Base-by-base conservation (phyloP, 2,797 vertebrate species). In the Craterocephalus amniculus region DNA sequence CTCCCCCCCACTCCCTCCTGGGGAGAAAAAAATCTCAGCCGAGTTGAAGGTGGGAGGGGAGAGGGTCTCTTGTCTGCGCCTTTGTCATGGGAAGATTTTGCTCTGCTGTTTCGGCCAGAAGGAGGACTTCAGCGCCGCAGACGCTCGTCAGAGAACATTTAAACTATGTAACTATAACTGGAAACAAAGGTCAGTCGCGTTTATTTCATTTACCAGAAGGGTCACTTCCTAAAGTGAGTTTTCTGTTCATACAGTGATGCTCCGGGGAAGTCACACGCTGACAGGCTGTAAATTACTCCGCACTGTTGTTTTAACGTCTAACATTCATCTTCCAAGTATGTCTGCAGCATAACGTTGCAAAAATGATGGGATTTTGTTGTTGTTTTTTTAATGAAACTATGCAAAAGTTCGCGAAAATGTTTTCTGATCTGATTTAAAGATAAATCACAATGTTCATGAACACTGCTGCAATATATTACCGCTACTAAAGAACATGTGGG, bases 81-180 rank as follows among this genome's bases (percentile, higher is more conserved):
- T 93, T 94, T 94, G 91, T 94, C 91, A 92, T 91, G 87, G 70
- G 79, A 88, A 88, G 90, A 85, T 73, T 84, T 82, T 63, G 26
- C 78, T 87, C 70, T 62, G 57, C 75, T 71, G 62, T 36, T 74
- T 69, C 54, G 69, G n/a, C 54, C 52, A 36, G 56, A 62, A 31
- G 60, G 63, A 74, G 67, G 62, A 67, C 58, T 55, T 63, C 52
- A 54, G 57, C 76, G 67, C 56, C 80, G 68, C 63, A 69, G 35
- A 58, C 36, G 26, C 22, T 31, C 51, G 7, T 3, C 13, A 18
- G 27, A 51, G 40, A 59, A 52, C 29, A 51, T 58, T 27, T 5
- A 27, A 77, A 74, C 74, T 65, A 80, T 87, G 83, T 85, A 86
- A 90, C 72, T 55, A 64, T 85, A 81, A 85, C 72, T 58, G 55